Conservation (phyloP, 2,888 invertebrate genomes). For the Harpalus rubripes region DNA sequence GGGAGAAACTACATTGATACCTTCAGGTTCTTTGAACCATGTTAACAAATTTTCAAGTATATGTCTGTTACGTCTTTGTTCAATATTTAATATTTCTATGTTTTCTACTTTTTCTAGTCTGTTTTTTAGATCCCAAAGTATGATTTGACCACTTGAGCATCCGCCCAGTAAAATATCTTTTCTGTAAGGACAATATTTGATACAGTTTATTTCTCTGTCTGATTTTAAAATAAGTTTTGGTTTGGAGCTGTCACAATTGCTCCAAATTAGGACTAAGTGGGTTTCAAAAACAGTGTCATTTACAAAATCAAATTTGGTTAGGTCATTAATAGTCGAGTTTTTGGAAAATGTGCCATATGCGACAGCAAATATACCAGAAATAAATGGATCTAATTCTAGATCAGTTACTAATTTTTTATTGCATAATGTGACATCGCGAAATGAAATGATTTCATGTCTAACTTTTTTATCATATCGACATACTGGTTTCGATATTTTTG, state of each 20-base stretch:
- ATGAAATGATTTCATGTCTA: conserved; percentile 75
- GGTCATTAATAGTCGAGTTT: not conserved
- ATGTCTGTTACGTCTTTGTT: conserved; percentile 76
- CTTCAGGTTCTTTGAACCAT: conserved; percentile 84
- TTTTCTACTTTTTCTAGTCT: conserved; percentile 75
- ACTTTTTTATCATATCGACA: conserved; percentile 71
- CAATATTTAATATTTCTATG: conserved; percentile 31
- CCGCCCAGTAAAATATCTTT: conserved; percentile 86
- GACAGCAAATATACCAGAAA: conserved; percentile 84
- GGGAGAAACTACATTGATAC: conserved; percentile 80
- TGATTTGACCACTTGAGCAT: conserved; percentile 85
- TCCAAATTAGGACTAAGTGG: conserved; percentile 87
- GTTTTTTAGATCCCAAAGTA: conserved; percentile 85
- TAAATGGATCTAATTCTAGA: conserved; percentile 85
- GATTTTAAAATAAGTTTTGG: conserved; percentile 86
- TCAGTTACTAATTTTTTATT: conserved; percentile 84
- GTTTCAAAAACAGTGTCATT: conserved; percentile 79
- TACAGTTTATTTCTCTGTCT: conserved; percentile 82
- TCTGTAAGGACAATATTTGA: conserved; percentile 85
- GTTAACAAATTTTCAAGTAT: conserved; percentile 81
- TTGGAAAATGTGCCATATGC: conserved; percentile 79
- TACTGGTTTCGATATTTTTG: conserved; percentile 74
- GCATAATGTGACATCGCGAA: conserved; percentile 82
- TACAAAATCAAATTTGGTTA: conserved; percentile 72
- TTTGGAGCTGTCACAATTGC: conserved; percentile 84